A percentile compares a stretch with the other conserved stretches of the same genome.
phyloP scores from a whole-genome alignment of 2,888 invertebrate species.

The Fragum fragum region DNA sequence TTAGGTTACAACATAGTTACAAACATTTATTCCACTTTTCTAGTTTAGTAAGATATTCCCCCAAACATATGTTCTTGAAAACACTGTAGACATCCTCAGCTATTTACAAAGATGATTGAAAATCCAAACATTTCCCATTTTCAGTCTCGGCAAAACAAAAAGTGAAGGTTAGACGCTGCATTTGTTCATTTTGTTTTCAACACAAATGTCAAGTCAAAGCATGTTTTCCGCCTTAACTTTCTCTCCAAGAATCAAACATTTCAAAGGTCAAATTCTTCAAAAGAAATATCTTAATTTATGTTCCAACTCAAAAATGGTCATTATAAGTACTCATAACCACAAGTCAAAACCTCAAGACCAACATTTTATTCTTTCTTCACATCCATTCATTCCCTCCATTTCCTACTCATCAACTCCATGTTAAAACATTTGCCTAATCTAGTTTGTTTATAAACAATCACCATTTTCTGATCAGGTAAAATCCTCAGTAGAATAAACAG shows the following conservation, averaged over 20 bases:
- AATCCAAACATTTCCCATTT: no score
- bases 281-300: not conserved
- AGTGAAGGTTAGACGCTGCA: not conserved
- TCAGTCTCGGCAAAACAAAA: no score
- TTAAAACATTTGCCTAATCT: constrained; percentile 3
- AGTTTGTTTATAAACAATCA: not conserved
- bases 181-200: constrained; percentile 10
- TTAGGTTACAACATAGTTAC: not conserved
- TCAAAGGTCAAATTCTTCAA: not conserved
- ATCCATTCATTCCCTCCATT: constrained; percentile 30
- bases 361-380: not conserved
- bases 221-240: constrained; percentile 45
- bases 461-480: not conserved
- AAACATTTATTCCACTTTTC: not conserved
- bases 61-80: not conserved
- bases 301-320: not conserved
- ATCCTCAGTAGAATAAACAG: not conserved
- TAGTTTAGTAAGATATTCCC: not conserved
- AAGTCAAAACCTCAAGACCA: not conserved
- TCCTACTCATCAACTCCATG: not conserved
- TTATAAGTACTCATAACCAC: not conserved
- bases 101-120: no score
- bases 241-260: constrained; percentile 16
- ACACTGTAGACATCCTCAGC: no score
- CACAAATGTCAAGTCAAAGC: constrained; percentile 44